These are phyloP conservation scores for Brachionus koreanus DNA, from an alignment of 1,140 invertebrate genomes.

Conservation along the genomic window DNA sequence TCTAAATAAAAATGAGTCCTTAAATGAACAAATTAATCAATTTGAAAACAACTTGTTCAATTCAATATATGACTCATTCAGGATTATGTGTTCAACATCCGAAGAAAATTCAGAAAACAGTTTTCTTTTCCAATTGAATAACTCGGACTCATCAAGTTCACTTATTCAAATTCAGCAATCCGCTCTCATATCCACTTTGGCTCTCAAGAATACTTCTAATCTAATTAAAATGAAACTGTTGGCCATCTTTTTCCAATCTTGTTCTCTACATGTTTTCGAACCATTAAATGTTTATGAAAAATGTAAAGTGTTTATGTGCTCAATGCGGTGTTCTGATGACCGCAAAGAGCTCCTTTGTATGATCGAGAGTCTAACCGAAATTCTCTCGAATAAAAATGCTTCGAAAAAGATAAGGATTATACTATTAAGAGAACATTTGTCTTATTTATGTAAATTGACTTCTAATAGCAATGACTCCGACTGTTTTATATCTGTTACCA, in stretches of 20 bases:
- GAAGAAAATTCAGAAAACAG: background rate
- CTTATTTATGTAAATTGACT: constrained; percentile 30
- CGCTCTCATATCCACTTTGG: background rate
- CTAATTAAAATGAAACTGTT: constrained; percentile 5
- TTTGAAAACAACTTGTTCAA: background rate
- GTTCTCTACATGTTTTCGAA: constrained; percentile 29
- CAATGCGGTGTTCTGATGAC: constrained; percentile 36
- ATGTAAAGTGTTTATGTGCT: constrained; percentile 40
- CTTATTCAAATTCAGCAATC: constrained; percentile 32
- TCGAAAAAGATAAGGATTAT: constrained; percentile 31
- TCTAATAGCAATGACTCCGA: background rate
- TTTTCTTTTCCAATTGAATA: background rate
- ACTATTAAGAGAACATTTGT: constrained; percentile 23
- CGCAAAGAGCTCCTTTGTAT: constrained; percentile 12
- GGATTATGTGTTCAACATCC: background rate
- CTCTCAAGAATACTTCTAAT: constrained; percentile 18
- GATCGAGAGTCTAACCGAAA: constrained; percentile 16
- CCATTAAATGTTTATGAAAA: constrained; percentile 43
- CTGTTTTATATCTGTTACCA: constrained; percentile 11
- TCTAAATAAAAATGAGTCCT: background rate
- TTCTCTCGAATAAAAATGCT: constrained; percentile 1
- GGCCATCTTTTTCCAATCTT: constrained; percentile 17
- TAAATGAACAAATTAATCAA: background rate
- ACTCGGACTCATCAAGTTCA: background rate
- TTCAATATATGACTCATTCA: constrained; percentile 13